Conservation (phyloP, 2,113 vertebrate species). For the Vombatus ursinus region DNA sequence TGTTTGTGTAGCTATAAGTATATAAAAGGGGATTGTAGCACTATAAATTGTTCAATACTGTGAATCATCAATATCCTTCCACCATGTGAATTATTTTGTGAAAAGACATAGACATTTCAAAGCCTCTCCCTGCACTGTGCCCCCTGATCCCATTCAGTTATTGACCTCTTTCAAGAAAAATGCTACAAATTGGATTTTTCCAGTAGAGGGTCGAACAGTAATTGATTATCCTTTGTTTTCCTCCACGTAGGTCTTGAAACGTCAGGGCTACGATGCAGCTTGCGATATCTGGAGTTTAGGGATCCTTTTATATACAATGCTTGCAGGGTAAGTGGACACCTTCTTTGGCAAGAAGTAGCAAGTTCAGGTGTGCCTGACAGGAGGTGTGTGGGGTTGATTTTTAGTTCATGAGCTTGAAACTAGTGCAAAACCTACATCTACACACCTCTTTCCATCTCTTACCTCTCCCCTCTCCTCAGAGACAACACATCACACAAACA, state of each 20-base stretch:
- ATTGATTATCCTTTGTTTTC: neutral
- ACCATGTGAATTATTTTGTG: neutral
- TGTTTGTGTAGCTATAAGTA: neutral
- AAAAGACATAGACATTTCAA: neutral
- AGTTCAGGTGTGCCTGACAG: rapidly evolving
- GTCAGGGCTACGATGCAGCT: slow-evolving; percentile 96
- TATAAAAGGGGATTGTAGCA: neutral
- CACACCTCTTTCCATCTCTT: neutral
- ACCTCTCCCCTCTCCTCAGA: neutral
- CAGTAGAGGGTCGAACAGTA: neutral
- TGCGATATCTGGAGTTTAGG: slow-evolving; percentile 98
- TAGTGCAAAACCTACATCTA: neutral
- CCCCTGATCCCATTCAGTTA: rapidly evolving
- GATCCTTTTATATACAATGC: slow-evolving; percentile 95
- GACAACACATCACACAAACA: neutral
- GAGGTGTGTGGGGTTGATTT: rapidly evolving
- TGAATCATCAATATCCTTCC: too few species aligned
- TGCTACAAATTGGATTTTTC: rapidly evolving
- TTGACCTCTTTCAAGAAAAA: neutral
- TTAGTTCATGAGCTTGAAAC: neutral
- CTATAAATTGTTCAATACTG: rapidly evolving
- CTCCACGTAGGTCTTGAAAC: slow-evolving; percentile 89
- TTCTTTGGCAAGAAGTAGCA: rapidly evolving
- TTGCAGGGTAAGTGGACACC: slow-evolving; percentile 89
- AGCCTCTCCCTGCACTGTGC: neutral